These are phyloP conservation scores for Danio tinwini DNA, from an alignment of 2,797 vertebrate genomes.

Conservation along the genomic window DNA sequence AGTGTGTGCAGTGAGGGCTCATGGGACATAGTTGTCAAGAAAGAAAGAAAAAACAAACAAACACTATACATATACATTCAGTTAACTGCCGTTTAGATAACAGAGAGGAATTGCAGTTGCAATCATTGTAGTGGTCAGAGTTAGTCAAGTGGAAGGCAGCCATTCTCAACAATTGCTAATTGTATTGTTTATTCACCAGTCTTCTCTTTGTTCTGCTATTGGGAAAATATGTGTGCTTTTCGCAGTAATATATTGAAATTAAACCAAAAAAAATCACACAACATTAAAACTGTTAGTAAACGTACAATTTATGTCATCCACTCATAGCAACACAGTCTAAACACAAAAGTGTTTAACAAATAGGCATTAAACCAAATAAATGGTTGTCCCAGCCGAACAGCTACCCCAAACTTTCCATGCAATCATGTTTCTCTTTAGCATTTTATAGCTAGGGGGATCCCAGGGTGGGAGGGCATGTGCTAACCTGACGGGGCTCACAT, in stretches of 20 bases:
- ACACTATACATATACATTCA: neutral
- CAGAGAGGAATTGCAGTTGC: neutral
- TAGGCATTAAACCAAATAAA: slow-evolving; percentile 1
- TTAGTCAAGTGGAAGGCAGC: neutral
- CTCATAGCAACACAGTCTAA: neutral
- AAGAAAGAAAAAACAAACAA: neutral
- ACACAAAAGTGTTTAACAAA: slow-evolving; percentile 13
- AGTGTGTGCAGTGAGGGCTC: slow-evolving; percentile 17
- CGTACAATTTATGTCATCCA: neutral
- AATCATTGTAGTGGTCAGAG: neutral
- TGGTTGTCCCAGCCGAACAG: slow-evolving; percentile 15
- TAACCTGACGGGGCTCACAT: slow-evolving; percentile 31
- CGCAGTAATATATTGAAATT: neutral
- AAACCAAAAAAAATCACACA: rapidly evolving
- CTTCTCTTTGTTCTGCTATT: neutral
- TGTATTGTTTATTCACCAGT: neutral
- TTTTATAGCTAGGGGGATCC: slow-evolving; percentile 44
- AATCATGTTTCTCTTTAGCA: slow-evolving; percentile 41
- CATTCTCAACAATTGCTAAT: neutral
- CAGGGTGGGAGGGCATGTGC: slow-evolving; percentile 32
- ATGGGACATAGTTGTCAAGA: slow-evolving; percentile 1
- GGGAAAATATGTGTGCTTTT: neutral
- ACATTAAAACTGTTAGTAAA: slow-evolving; percentile 9
- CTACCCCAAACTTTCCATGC: slow-evolving; percentile 32
- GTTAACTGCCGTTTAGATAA: slow-evolving; percentile 7